phyloP scores from a whole-genome alignment of 37 sponge, comb jelly and placozoan genomes.

The Ianthella basta region DNA sequence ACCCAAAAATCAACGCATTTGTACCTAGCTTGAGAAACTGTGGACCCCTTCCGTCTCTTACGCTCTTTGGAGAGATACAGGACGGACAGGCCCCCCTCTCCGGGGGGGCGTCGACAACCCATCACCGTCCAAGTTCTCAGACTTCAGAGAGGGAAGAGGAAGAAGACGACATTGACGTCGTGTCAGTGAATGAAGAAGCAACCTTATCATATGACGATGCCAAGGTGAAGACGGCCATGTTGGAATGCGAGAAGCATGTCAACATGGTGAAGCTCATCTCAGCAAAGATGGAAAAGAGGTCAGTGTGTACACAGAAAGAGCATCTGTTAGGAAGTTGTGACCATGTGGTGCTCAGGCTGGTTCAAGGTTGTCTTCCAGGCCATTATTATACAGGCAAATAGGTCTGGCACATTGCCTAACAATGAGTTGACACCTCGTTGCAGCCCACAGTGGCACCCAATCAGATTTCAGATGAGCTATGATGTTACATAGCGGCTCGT shows the following conservation, averaged over 20 bases:
- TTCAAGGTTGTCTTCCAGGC: too few species aligned
- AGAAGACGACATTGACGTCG: conserved; percentile 19
- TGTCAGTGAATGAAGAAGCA: conserved; percentile 24
- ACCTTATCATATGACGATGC: conserved; percentile 28
- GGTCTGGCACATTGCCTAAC: too few species aligned
- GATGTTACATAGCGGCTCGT: too few species aligned
- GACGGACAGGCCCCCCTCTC: too few species aligned
- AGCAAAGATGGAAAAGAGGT: conserved; percentile 31
- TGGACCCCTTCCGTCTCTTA: conserved; percentile 13
- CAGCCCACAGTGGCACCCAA: too few species aligned
- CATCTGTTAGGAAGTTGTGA: too few species aligned
- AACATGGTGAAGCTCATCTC: conserved; percentile 62
- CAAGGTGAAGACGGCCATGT: conserved; percentile 72
- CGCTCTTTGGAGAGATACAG: background rate
- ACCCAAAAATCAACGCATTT: conserved; percentile 21
- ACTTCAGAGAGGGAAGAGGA: conserved; percentile 2
- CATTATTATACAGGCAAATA: too few species aligned
- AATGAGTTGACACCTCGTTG: too few species aligned
- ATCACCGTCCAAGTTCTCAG: background rate
- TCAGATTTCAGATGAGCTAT: too few species aligned
- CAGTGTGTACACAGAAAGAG: background rate
- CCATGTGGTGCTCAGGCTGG: too few species aligned
- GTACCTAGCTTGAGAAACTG: background rate
- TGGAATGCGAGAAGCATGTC: conserved; percentile 75
- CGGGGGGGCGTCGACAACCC: background rate